A percentile compares a stretch with the other conserved stretches of the same genome.
Conservation (phyloP, 2,888 invertebrate species). For the Tethea ocularis region DNA sequence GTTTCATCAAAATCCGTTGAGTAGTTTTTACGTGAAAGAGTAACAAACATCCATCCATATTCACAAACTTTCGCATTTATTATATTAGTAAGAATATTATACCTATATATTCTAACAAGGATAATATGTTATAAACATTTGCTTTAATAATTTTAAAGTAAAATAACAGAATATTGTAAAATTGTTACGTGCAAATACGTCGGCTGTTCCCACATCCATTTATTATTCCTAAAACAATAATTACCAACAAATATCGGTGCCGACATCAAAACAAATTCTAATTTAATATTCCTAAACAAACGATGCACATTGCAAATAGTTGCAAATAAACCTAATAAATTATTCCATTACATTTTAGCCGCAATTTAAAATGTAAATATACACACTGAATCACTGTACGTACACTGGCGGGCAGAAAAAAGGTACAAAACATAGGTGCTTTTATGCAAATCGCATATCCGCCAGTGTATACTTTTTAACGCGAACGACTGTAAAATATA, state of each 20-base stretch:
- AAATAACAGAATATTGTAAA: background rate
- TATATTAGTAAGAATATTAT: too few relatives aligned
- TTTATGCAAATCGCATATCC: slow-evolving; percentile 36
- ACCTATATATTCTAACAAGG: too few relatives aligned
- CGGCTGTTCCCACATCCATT: background rate
- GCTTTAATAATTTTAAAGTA: background rate
- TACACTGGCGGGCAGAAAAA: slow-evolving; percentile 22
- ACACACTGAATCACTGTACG: slow-evolving; percentile 17
- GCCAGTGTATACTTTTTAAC: slow-evolving; percentile 23
- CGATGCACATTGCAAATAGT: slow-evolving; percentile 16
- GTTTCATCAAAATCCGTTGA: too few relatives aligned
- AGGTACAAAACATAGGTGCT: slow-evolving; percentile 10
- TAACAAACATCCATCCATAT: too few relatives aligned
- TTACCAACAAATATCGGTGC: background rate
- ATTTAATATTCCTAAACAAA: slow-evolving; percentile 11
- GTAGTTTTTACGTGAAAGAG: too few relatives aligned
- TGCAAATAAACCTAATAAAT: slow-evolving; percentile 13
- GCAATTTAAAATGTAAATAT: slow-evolving; percentile 42
- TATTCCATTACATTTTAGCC: slow-evolving; percentile 29
- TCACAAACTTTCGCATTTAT: too few relatives aligned
- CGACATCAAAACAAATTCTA: background rate
- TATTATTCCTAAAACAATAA: background rate
- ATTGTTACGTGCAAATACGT: background rate
- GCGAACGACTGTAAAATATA: slow-evolving; percentile 25
- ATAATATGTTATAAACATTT: too few relatives aligned